Percentiles rank a stretch among this genome's conserved stretches.
These are phyloP conservation scores for Samia ricini DNA, from an alignment of 1,140 invertebrate species.

Conservation along the genomic window DNA sequence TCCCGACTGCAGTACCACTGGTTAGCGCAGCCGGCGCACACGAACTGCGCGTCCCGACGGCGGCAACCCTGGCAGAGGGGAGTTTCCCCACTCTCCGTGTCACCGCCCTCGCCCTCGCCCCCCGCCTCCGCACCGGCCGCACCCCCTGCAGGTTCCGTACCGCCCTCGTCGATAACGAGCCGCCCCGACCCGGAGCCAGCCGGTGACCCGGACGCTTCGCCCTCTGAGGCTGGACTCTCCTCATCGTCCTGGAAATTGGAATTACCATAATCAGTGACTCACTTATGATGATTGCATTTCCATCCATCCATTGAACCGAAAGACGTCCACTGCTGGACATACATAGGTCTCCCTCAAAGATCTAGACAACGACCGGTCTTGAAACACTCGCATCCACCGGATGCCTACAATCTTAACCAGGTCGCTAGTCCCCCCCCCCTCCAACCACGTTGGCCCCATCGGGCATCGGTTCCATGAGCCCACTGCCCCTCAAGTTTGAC, in stretches of 20 bases:
- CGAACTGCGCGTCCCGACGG: conserved; percentile 86
- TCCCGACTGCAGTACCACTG: conserved; percentile 94
- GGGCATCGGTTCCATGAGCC: no score
- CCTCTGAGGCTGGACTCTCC: conserved; percentile 54
- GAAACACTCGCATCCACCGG: no score
- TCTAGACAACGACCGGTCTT: no score
- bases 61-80: conserved; percentile 90
- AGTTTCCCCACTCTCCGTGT: conserved; percentile 74
- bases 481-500: no score
- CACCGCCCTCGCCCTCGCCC: conserved; percentile 44
- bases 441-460: no score
- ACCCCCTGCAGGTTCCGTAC: conserved; percentile 63
- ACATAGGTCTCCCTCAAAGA: no score
- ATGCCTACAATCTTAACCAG: no score
- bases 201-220: conserved; percentile 48
- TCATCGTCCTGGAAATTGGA: conserved; percentile 73
- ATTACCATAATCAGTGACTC: no score
- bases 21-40: conserved; percentile 91
- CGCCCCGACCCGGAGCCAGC: conserved; percentile 79
- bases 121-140: conserved; percentile 41
- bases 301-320: no score
- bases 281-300: no score
- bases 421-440: no score
- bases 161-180: conserved; percentile 83
- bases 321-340: no score